Percentiles rank a stretch among this genome's conserved stretches.
Conservation (phyloP, 2,113 vertebrate species). For the Misgurnus anguillicaudatus region DNA sequence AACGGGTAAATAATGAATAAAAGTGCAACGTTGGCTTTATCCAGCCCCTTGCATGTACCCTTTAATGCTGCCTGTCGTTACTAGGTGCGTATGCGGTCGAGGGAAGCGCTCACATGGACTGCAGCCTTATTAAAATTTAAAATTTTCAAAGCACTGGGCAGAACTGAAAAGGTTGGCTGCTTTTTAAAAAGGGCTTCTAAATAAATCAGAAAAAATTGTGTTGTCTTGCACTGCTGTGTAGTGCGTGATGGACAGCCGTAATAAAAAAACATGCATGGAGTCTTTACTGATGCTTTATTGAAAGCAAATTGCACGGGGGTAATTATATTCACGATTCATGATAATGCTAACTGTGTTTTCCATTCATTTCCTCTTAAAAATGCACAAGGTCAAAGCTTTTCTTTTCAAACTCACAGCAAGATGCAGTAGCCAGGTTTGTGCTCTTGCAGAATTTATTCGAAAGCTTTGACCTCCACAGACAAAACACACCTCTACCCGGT, state of each 20-base stretch:
- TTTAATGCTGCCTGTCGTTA: conserved; percentile 37
- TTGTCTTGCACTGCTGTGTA: neutral
- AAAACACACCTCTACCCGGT: conserved; percentile 3
- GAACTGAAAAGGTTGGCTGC: neutral
- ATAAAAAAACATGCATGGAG: neutral
- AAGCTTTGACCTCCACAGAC: conserved; percentile 4
- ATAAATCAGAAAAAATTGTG: conserved; percentile 17
- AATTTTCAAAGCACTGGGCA: conserved; percentile 16
- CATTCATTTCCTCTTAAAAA: neutral
- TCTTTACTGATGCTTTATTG: conserved; percentile 3
- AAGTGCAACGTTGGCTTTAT: conserved; percentile 44
- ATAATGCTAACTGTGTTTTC: conserved; percentile 7
- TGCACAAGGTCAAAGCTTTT: conserved; percentile 17
- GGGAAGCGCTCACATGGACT: conserved; percentile 45
- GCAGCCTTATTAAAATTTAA: conserved; percentile 56
- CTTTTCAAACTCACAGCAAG: neutral
- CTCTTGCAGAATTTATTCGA: conserved; percentile 7
- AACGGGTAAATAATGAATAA: conserved; percentile 56
- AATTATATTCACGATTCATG: conserved; percentile 19
- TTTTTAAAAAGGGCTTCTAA: conserved; percentile 23
- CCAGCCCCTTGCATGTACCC: conserved; percentile 38
- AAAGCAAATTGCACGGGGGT: neutral
- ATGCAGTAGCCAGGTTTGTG: neutral
- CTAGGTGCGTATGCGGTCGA: conserved; percentile 36
- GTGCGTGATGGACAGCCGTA: conserved; percentile 5